Percentiles rank a stretch among this genome's conserved stretches.
Conservation (phyloP, 2,888 invertebrate genomes). For the Syrphus vitripennis region DNA sequence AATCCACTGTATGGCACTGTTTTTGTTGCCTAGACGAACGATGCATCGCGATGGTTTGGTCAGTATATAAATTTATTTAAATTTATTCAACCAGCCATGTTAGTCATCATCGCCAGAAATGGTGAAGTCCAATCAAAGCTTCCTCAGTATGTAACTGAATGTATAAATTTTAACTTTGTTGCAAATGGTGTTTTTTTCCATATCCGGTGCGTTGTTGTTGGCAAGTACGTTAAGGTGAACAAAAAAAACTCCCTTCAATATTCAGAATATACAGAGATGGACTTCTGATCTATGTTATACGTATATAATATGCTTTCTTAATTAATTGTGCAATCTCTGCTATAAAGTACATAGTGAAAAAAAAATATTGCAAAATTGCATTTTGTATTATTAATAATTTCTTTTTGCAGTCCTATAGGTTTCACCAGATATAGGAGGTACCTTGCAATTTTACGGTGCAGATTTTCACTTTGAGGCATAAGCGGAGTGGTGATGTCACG, state of each 20-base stretch:
- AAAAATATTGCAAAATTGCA: conserved; percentile 47
- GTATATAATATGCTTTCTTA: conserved; percentile 37
- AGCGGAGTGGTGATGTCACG: neutral
- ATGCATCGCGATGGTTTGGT: no score
- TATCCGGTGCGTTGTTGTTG: neutral
- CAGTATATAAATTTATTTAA: conserved; percentile 55
- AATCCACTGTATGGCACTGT: neutral
- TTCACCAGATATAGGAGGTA: no score
- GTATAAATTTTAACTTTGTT: neutral
- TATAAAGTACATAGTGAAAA: neutral
- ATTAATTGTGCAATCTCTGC: conserved; percentile 28
- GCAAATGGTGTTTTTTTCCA: neutral
- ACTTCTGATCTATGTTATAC: neutral
- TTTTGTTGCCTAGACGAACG: conserved; percentile 36
- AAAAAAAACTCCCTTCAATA: neutral
- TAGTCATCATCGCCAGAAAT: neutral
- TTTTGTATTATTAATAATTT: conserved; percentile 52
- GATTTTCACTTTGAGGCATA: neutral
- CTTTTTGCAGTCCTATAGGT: neutral
- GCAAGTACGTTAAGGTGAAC: neutral
- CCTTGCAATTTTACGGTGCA: neutral
- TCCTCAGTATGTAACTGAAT: neutral
- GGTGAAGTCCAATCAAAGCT: conserved; percentile 23
- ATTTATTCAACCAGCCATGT: conserved; percentile 47
- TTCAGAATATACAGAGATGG: neutral